Evolutionary conservation across 2,797 vertebrate species (phyloP).

Genomic region (Aeoliscus strigatus): DNA sequence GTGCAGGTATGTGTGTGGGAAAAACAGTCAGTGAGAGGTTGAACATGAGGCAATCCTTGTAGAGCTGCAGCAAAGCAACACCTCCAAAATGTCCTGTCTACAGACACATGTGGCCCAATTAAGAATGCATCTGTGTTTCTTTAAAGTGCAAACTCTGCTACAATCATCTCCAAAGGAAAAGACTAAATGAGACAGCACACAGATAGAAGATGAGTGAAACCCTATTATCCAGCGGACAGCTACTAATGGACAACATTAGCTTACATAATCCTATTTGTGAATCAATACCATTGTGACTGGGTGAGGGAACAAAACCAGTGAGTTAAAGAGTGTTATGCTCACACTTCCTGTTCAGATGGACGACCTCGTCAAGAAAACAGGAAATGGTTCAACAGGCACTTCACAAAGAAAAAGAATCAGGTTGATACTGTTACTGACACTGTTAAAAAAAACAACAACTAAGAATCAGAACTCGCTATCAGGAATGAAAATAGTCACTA

Average conservation of each 20-base stretch:
- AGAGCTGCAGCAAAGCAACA: no score
- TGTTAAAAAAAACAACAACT: no score
- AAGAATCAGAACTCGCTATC: background rate
- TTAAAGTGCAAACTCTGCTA: no score
- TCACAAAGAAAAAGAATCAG: background rate
- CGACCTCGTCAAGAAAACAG: conserved; percentile 40
- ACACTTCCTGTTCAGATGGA: conserved; percentile 43
- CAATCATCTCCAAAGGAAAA: no score
- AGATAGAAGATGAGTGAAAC: no score
- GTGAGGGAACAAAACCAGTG: conserved; percentile 15
- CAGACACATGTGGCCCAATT: no score
- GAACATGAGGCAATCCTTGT: conserved; percentile 1
- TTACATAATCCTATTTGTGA: background rate
- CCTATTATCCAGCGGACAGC: no score
- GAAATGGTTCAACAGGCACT: conserved; percentile 53
- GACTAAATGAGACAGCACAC: no score
- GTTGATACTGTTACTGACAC: no score
- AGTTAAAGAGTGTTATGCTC: conserved; percentile 11
- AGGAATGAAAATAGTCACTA: background rate
- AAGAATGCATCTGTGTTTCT: no score
- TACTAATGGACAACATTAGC: no score
- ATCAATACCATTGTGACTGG: conserved; percentile 1
- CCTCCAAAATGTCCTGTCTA: no score
- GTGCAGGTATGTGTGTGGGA: conserved; percentile 8
- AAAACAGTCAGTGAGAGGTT: conserved; percentile 10